Evolutionary conservation across 2,888 invertebrate species (phyloP), one percentile per base, ranked within the genome.

Genomic region (Magallana nippona): DNA sequence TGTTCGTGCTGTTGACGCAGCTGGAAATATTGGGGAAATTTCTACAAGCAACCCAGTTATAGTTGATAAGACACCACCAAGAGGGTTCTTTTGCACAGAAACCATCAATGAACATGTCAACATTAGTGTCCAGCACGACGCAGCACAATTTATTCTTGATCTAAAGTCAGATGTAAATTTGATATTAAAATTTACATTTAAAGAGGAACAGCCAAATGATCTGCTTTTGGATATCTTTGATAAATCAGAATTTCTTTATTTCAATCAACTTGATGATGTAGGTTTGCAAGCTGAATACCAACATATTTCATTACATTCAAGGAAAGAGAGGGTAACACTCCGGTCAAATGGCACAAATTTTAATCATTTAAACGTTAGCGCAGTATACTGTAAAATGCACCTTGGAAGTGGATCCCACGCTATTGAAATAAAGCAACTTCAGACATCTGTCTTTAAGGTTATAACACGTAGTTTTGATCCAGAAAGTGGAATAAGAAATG

Each of bases 401-500:
- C 15, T 27, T 15, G 27, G 15, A 27, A 27, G 15, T 71, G 71
- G 27, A 71, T 10, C 22, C 11, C 15, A 15, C 13, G 71, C 27
- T 15, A 11, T 71, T 32, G 71, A 71, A 71, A 22, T 71, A 71
- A 10, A 71, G 15, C 27, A 71, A 27, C 11, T 71, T 71, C 71
- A 27, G 15, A 22, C 71, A 8, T 71, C 71, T 1, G 11, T 71
- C 15, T 22, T 71, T 13, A 71, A 17, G 32, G 71, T 71, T 3
- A 27, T 15, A 15, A 71, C 71, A 11, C 10, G 32, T 71, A 3
- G 22, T 11, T 71, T 22, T 71, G 71, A 71, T 15, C 22, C 27
- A 32, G 71, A 71, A 71, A 71, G 71, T 71, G 71, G 71, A 19
- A 71, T 71, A 71, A 71, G 32, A 71, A 27, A 15, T 27, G 27